These are phyloP conservation scores for Cephalophus harveyi DNA, from an alignment of 2,113 vertebrate species.

Conservation along the genomic window DNA sequence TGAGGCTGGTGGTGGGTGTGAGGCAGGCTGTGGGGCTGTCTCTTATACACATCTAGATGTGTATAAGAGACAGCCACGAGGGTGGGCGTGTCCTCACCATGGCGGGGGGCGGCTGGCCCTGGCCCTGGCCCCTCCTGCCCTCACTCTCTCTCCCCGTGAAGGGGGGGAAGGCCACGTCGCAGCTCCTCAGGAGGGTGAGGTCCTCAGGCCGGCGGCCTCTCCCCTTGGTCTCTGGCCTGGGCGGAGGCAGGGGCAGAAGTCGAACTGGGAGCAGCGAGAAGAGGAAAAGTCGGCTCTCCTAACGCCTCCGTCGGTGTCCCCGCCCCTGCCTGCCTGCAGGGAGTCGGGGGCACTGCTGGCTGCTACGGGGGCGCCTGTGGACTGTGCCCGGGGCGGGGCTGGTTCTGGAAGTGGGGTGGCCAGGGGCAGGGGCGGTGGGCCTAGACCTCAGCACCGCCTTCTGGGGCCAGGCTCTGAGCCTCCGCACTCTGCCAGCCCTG, in stretches of 20 bases:
- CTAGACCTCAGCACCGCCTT: background rate
- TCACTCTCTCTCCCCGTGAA: too few relatives aligned
- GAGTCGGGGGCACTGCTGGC: background rate
- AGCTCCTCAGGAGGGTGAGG: fast-evolving
- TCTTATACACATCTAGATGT: too few relatives aligned
- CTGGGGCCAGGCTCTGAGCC: background rate
- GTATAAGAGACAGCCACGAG: too few relatives aligned
- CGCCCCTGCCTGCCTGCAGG: background rate
- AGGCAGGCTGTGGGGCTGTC: fast-evolving
- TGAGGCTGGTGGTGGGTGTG: background rate
- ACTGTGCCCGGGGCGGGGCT: fast-evolving
- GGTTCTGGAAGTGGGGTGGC: background rate
- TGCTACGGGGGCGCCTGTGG: background rate
- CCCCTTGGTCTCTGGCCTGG: background rate
- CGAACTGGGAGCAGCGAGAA: background rate
- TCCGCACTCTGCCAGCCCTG: background rate
- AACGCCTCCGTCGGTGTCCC: background rate
- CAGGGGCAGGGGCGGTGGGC: too few relatives aligned
- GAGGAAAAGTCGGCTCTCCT: background rate
- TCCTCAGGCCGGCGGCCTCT: background rate
- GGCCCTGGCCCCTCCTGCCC: background rate
- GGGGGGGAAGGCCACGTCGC: fast-evolving
- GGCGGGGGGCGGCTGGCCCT: background rate
- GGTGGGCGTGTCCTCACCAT: fast-evolving
- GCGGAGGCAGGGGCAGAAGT: background rate